These are phyloP conservation scores for Poeciliopsis paucimaculata DNA, from an alignment of 2,797 vertebrate species.

Conservation along the genomic window DNA sequence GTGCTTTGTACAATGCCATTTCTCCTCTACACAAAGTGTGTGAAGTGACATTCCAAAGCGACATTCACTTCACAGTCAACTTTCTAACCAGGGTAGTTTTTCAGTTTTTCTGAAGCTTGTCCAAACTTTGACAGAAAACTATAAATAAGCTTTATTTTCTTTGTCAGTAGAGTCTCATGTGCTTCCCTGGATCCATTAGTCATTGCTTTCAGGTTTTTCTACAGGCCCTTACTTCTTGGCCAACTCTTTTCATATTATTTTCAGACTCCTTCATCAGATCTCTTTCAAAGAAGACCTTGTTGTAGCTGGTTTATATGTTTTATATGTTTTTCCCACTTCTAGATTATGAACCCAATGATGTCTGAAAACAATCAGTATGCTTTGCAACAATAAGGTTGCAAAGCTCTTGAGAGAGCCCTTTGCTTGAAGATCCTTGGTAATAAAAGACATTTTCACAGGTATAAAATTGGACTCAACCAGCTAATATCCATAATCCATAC, in stretches of 20 bases:
- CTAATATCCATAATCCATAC: not conserved
- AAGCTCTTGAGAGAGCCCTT: not conserved
- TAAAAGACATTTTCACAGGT: not conserved
- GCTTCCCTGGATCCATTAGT: not conserved
- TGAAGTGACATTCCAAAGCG: not conserved
- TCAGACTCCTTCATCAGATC: not conserved
- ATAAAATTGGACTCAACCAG: not conserved
- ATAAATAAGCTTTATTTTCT: not conserved
- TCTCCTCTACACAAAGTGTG: not conserved
- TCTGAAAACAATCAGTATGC: not conserved
- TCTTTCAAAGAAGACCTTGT: not conserved
- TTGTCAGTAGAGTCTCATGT: not conserved
- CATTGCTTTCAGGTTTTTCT: not conserved
- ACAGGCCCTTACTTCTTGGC: not conserved
- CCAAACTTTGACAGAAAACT: not conserved
- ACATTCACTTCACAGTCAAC: not conserved
- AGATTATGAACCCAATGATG: not conserved
- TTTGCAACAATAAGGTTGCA: not conserved
- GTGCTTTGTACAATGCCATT: not conserved
- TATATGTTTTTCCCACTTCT: not conserved
- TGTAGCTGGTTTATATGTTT: not conserved
- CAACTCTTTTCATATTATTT: not conserved
- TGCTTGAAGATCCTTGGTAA: not conserved
- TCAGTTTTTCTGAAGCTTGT: not conserved
- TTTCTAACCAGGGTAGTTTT: not conserved